Evolutionary conservation across 2,797 vertebrate genomes (phyloP), one percentile per base, ranked within the genome.

Genomic region (Glossophaga mutica): DNA sequence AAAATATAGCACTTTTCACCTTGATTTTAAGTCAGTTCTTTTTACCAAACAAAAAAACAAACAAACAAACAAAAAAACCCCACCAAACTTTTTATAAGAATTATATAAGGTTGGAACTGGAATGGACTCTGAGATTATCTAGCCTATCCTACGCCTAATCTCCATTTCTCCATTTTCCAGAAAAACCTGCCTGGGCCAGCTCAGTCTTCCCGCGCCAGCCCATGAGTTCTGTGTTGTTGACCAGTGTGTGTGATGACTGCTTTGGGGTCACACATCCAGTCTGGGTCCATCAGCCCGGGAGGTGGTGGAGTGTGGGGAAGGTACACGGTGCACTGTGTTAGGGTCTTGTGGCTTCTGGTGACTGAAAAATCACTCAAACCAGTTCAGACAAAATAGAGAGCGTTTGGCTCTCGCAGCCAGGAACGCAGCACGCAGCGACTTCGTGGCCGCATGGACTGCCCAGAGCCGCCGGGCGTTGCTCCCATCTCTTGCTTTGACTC

Each of bases 41-140:
- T 88, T 83, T 77, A 74, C 34, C 4, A 44, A 1, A 52, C 24
- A 55, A 16, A 5, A 22, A 42, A n/a, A n/a, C n/a, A n/a, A n/a
- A n/a, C n/a, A n/a, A n/a, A n/a, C n/a, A n/a, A n/a, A n/a, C n/a
- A n/a, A n/a, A n/a, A n/a, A n/a, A n/a, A n/a, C n/a, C n/a, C 14
- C 12, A 16, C 37, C 77, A 70, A 87, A 29, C 8, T 26, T 42
- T 78, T 71, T 22, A 5, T 46, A 83, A 70, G 34, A 62, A 73
- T 79, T 12, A 1, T 12, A 29, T 62, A 52, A 50, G 8, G 2
- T 83, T 65, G 84, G 12, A 95, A 83, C 21, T 50, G 50, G 24
- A 76, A 37, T 42, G 67, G 88, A 94, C 91, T 97, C 90, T 94
- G 42, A 74, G 90, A 97, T 89, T 84, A 92, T 95, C 68, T 44